Evolutionary conservation across 2,888 invertebrate genomes (phyloP).

Genomic region (Heliconius aoede): DNA sequence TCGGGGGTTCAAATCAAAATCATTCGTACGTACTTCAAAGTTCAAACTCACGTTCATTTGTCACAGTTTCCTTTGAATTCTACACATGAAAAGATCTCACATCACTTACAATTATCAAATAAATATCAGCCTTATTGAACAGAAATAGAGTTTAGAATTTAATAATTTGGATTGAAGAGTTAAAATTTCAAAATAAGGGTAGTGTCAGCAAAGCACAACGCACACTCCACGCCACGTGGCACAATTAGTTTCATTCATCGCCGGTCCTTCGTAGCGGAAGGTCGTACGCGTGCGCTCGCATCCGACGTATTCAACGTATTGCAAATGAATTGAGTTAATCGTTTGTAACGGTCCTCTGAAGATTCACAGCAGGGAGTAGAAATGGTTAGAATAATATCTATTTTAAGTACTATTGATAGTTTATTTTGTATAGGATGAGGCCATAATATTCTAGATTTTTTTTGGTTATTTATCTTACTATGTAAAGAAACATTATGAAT

Average conservation of each 20-base stretch:
- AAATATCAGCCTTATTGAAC: constrained; percentile 29
- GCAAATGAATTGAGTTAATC: constrained; percentile 75
- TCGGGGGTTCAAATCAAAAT: constrained; percentile 58
- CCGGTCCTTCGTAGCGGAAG: constrained; percentile 55
- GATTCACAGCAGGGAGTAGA: constrained; percentile 37
- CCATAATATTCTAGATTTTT: background rate
- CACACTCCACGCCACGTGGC: constrained; percentile 70
- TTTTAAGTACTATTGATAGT: constrained; percentile 29
- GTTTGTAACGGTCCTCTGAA: constrained; percentile 54
- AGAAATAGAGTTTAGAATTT: constrained; percentile 36
- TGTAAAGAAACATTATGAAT: too few species aligned
- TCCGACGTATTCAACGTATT: constrained; percentile 62
- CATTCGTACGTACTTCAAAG: constrained; percentile 65
- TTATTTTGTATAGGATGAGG: background rate
- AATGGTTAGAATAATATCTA: constrained; percentile 41
- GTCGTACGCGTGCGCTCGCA: constrained; percentile 55
- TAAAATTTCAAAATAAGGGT: constrained; percentile 41
- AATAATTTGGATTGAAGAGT: background rate
- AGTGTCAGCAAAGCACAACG: constrained; percentile 55
- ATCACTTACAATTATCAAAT: background rate
- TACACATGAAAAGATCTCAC: constrained; percentile 35
- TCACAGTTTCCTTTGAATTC: constrained; percentile 63
- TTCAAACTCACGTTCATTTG: constrained; percentile 74
- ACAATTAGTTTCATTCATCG: constrained; percentile 77
- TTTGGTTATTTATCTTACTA: too few species aligned